Base-by-base conservation (phyloP, 1,140 invertebrate species). In the Lordiphosa collinella region DNA sequence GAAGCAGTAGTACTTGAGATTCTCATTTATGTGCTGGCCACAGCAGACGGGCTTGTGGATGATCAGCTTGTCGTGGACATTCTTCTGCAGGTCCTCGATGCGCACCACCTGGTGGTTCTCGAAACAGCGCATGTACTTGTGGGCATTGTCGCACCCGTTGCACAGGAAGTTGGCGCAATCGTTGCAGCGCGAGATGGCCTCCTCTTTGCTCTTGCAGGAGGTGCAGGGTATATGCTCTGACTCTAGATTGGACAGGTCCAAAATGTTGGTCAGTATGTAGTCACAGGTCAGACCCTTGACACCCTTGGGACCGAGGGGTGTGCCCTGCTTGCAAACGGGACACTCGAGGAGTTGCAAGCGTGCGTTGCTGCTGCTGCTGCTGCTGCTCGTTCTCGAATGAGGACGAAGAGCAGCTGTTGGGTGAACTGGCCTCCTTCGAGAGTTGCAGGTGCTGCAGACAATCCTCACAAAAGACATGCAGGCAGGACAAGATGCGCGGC, bases 161-260 rank as follows among this genome's bases (percentile, higher is more conserved):
- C 97, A 98, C 10, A 98, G 91, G 86, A 97, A 96, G 90, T 97
- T 97, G 69, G 96, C 96, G 90, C 97, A 98, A 88, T 97, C 96
- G 61, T 93, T 94, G 90, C 97, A 98, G 53, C 96, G 93, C 10
- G 96, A 96, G 10, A 98, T 94, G 10, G 97, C 97, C 80, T 94
- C 93, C 88, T 97, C 95, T 88, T 96, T 96, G 70, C 95, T 93
- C 75, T 96, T 96, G 89, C 96, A 97, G 41, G 95, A 96, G 37
- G 95, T 96, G 89, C 96, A 97, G 7, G 94, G 91, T 56, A 96
- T 92, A 63, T 93, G 93, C 66, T 91, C 91, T 59, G 92, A 93
- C 71, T 95, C 93, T 69, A 96, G 93, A 7, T 94, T 93, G 10
- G 93, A 93, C 87, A 96, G 93, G 89, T 98, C 96, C 55, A 96